phyloP scores from a whole-genome alignment of 2,888 invertebrate genomes.

The Sphaerophoria taeniata region DNA sequence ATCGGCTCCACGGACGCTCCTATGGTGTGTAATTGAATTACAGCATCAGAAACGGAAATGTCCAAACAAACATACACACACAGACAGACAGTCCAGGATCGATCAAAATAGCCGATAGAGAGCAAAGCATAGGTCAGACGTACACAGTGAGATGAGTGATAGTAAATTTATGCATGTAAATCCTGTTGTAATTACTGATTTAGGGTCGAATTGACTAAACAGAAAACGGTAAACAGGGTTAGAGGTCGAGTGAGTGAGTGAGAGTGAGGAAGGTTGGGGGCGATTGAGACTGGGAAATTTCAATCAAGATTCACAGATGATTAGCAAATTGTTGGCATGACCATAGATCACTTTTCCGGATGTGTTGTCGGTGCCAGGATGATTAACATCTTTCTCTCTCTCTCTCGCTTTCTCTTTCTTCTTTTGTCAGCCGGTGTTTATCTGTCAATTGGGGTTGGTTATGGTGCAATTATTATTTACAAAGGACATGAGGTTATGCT shows the following conservation, averaged over 20 bases:
- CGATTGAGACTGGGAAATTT: slow-evolving; percentile 44
- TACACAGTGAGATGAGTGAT: slow-evolving; percentile 60
- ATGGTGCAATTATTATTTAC: slow-evolving; percentile 27
- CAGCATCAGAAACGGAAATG: slow-evolving; percentile 58
- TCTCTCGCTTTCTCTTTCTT: neutral
- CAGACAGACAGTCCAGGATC: slow-evolving; percentile 34
- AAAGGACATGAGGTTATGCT: slow-evolving; percentile 2
- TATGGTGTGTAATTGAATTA: slow-evolving; percentile 71
- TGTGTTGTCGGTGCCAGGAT: slow-evolving; percentile 54
- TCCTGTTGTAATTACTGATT: slow-evolving; percentile 62
- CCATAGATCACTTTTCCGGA: slow-evolving; percentile 68
- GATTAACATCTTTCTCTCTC: slow-evolving; percentile 37
- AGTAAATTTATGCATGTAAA: slow-evolving; percentile 70
- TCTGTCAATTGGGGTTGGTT: neutral
- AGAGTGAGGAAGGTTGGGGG: neutral
- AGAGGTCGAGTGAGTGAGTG: too few species aligned
- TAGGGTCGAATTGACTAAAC: slow-evolving; percentile 23
- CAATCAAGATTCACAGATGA: slow-evolving; percentile 71
- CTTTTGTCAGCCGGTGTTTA: neutral
- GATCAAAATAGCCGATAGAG: slow-evolving; percentile 54
- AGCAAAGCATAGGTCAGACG: neutral
- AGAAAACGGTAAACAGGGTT: neutral
- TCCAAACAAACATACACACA: too few species aligned
- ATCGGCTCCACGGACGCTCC: slow-evolving; percentile 62
- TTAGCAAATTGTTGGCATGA: slow-evolving; percentile 68